Conservation (phyloP, 2,888 invertebrate species). For the Empis livida region DNA sequence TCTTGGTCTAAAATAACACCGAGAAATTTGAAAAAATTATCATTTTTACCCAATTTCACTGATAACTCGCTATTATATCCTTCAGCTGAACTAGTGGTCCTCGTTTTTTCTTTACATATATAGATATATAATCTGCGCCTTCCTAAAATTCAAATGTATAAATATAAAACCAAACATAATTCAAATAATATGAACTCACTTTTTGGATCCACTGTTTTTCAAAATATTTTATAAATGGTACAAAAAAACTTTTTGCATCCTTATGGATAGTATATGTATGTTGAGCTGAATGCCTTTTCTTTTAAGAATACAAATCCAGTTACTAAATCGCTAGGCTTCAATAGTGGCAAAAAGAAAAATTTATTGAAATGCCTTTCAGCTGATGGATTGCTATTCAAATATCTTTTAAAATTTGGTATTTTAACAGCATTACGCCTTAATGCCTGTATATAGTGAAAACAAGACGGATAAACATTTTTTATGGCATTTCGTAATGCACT, state of each 20-base stretch:
- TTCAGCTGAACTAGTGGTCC: background rate
- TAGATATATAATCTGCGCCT: background rate
- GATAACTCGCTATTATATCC: background rate
- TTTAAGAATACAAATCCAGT: constrained; percentile 6
- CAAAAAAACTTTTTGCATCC: background rate
- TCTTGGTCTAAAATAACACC: background rate
- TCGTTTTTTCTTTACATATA: background rate
- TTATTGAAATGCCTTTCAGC: constrained; percentile 6
- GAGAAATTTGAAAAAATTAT: background rate
- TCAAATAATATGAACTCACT: background rate
- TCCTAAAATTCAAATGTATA: background rate
- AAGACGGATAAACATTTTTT: constrained; percentile 4
- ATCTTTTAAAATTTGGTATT: constrained; percentile 4
- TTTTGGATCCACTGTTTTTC: background rate
- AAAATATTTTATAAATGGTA: background rate
- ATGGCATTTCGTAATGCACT: constrained; percentile 4
- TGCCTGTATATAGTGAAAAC: constrained; percentile 5
- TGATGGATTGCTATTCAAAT: constrained; percentile 4
- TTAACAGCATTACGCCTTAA: constrained; percentile 1
- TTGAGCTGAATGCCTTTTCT: background rate
- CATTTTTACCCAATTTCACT: background rate
- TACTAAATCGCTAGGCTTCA: constrained; percentile 3
- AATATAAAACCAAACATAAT: background rate
- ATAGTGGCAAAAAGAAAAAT: constrained; percentile 4
- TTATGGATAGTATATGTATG: no score